Evolutionary conservation across 1,140 invertebrate species (phyloP).

Genomic region (Riptortus pedestris): DNA sequence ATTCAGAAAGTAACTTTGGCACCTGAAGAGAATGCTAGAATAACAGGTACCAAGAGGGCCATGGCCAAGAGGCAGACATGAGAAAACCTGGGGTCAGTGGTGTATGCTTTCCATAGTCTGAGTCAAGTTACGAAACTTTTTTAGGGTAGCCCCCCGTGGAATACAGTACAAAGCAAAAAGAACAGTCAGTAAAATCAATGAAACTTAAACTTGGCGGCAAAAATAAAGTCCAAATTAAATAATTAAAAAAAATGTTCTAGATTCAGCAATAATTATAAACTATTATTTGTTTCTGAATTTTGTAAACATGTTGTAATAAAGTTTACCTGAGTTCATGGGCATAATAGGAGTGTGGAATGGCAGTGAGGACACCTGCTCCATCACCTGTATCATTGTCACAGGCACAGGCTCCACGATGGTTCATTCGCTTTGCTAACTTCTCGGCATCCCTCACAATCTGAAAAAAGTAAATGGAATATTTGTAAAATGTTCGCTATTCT

Average conservation of each 20-base stretch:
- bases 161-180: too few relatives aligned
- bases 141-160: too few relatives aligned
- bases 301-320: too few relatives aligned
- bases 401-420: slow-evolving; percentile 94
- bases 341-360: slow-evolving; percentile 93
- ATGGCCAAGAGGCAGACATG: too few relatives aligned
- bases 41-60: too few relatives aligned
- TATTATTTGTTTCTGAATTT: too few relatives aligned
- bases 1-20: too few relatives aligned
- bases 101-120: too few relatives aligned
- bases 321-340: slow-evolving; percentile 62
- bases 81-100: too few relatives aligned
- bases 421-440: slow-evolving; percentile 88
- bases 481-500: slow-evolving; percentile 17
- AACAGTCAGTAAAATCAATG: too few relatives aligned
- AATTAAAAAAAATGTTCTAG: background rate
- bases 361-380: slow-evolving; percentile 90
- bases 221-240: background rate
- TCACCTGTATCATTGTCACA: slow-evolving; percentile 99
- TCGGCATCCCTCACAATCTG: slow-evolving; percentile 91
- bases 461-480: slow-evolving; percentile 33
- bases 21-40: too few relatives aligned
- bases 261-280: background rate
- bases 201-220: background rate
- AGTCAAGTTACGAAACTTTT: too few relatives aligned